phyloP scores from a whole-genome alignment of 2,888 invertebrate species.

The Imbricaverruca yamaguchii region DNA sequence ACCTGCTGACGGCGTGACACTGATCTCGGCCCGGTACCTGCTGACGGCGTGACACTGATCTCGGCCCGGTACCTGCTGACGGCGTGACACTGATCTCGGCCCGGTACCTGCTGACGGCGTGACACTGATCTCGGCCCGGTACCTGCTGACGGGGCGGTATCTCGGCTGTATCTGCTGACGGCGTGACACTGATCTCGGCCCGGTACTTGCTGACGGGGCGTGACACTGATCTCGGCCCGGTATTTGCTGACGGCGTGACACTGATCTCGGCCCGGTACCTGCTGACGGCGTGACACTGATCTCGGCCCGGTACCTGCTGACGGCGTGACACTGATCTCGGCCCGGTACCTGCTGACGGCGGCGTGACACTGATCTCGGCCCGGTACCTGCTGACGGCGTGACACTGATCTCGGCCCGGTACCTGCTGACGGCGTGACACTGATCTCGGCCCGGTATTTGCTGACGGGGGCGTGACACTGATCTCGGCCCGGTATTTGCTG shows the following conservation, averaged over 20 bases:
- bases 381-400: background rate
- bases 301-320: background rate
- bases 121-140: background rate
- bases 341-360: too few relatives aligned
- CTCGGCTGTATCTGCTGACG: background rate
- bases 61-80: background rate
- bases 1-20: too few relatives aligned
- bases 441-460: background rate
- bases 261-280: background rate
- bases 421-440: background rate
- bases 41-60: background rate
- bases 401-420: background rate
- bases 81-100: background rate
- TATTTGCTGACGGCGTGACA: background rate
- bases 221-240: background rate
- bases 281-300: background rate
- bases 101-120: background rate
- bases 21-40: background rate
- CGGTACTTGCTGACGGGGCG: too few relatives aligned
- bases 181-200: background rate
- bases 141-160: too few relatives aligned
- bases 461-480: slow-evolving; percentile 8
- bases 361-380: background rate
- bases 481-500: background rate
- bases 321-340: background rate